A percentile compares a stretch with the other conserved stretches of the same genome.
Conservation (phyloP, 1,140 invertebrate species). For the Heliconius hermathena region DNA sequence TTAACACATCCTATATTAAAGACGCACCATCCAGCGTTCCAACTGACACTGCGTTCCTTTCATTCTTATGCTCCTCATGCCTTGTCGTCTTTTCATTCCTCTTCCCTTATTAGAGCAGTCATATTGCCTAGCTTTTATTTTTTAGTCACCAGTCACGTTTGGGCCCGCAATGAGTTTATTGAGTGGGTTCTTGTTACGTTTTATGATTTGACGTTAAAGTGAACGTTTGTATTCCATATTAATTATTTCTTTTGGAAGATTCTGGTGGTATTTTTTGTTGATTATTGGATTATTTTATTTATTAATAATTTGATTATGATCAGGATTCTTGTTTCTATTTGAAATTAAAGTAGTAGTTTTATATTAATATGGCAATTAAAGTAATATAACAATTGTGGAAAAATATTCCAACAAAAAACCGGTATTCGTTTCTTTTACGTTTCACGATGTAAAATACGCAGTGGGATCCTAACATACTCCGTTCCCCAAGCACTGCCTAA, state of each 20-base stretch:
- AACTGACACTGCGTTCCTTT: slow-evolving; percentile 27
- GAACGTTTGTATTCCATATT: slow-evolving; percentile 23
- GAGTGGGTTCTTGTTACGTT: slow-evolving; percentile 30
- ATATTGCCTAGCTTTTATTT: slow-evolving; percentile 53
- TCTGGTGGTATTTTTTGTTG: too few species aligned
- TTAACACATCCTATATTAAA: background rate
- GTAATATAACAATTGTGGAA: too few species aligned
- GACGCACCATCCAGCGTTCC: background rate
- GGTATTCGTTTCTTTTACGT: too few species aligned
- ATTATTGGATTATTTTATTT: too few species aligned
- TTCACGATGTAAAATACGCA: too few species aligned
- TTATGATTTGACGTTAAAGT: slow-evolving; percentile 32
- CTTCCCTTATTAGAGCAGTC: slow-evolving; percentile 48
- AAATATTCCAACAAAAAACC: too few species aligned
- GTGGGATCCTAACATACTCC: too few species aligned
- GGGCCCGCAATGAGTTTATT: slow-evolving; percentile 36
- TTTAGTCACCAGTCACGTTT: slow-evolving; percentile 41
- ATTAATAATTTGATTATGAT: too few species aligned
- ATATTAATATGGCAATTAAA: too few species aligned
- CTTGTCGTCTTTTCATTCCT: slow-evolving; percentile 47
- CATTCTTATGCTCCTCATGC: slow-evolving; percentile 48
- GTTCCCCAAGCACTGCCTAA: too few species aligned
- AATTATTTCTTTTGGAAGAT: background rate
- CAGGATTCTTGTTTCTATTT: too few species aligned
- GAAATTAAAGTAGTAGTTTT: too few species aligned